Evolutionary conservation across 1,140 invertebrate species (phyloP).

Genomic region (Drosophila oshimai): DNA sequence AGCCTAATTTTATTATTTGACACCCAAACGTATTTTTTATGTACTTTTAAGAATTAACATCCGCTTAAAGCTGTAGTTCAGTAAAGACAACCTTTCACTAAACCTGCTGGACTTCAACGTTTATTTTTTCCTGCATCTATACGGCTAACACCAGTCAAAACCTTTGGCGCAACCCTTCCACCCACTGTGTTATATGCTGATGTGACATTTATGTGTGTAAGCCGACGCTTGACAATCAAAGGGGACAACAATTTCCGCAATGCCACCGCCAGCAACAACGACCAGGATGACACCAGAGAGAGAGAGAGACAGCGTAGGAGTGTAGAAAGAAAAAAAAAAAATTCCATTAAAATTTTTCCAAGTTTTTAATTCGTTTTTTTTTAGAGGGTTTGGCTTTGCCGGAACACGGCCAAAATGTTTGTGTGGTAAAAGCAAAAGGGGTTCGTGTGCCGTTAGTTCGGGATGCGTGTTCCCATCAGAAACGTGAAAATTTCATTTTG

Average conservation of each 20-base stretch:
- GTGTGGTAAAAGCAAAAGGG: slow-evolving; percentile 62
- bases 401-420: slow-evolving; percentile 58
- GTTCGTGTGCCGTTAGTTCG: slow-evolving; percentile 36
- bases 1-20: too few species aligned
- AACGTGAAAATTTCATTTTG: slow-evolving; percentile 76
- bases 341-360: slow-evolving; percentile 79
- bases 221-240: slow-evolving; percentile 76
- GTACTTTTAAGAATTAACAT: too few species aligned
- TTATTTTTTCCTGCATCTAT: slow-evolving; percentile 24
- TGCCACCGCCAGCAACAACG: slow-evolving; percentile 46
- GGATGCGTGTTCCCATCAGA: slow-evolving; percentile 58
- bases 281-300: slow-evolving; percentile 41
- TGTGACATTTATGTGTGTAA: slow-evolving; percentile 74
- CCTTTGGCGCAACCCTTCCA: background rate
- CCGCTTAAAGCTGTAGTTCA: slow-evolving; percentile 20
- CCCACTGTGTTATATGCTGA: slow-evolving; percentile 31
- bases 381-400: background rate
- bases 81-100: slow-evolving; percentile 23
- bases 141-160: slow-evolving; percentile 24
- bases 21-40: too few species aligned
- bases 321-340: slow-evolving; percentile 49
- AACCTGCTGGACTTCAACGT: slow-evolving; percentile 22
- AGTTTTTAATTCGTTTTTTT: slow-evolving; percentile 69
- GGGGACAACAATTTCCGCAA: slow-evolving; percentile 71
- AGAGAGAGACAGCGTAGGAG: too few species aligned